Base-by-base conservation (phyloP, 2,797 vertebrate species). In the Eospalax fontanierii region DNA sequence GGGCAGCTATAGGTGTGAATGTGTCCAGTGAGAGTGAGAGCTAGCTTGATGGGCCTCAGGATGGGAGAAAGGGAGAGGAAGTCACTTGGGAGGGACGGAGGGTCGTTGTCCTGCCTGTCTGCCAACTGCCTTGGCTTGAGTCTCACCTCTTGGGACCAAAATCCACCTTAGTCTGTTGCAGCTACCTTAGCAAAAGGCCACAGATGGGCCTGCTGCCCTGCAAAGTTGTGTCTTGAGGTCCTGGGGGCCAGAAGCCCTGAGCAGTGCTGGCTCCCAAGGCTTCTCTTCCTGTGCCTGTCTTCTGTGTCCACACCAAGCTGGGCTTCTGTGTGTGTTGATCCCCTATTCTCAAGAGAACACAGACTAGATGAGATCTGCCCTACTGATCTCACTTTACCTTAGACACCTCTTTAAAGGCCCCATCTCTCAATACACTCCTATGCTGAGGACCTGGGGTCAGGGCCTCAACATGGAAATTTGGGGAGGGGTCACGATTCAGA, bases 21-120 rank as follows among this genome's bases (percentile, higher is more conserved):
- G 12, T 5, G 4, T 1, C 11, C 19, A 15, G n/a, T 0, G 16
- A 22, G 28, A 28, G 38, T 1, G 15, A 21, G 68, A 61, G 65
- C 2, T 2, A 71, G 66, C 24, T 6, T 26, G 2, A 11, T 1
- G 73, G 79, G 65, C 9, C 24, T 35, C 19, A 1, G 71, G 40
- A 76, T 18, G 63, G 7, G 30, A 73, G 43, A 18, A 74, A 40
- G n/a, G 26, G 33, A n/a, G 22, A 22, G 7, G 4, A 12, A 76
- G 4, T 4, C 0, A 30, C 16, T 19, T 4, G 21, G 18, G 19
- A 12, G 8, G 16, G 57, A 43, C 9, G 12, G 2, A 18, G 16
- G 0, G 1, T 2, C 0, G 1, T 6, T 30, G 2, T 14, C 33
- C 8, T n/a, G 21, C 35, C 59, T 2, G 1, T 54, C 38, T 9